A percentile compares a stretch with the other conserved stretches of the same genome.
These are phyloP conservation scores for Myanophis thanlyinensis DNA, from an alignment of 2,113 vertebrate species.

Conservation along the genomic window DNA sequence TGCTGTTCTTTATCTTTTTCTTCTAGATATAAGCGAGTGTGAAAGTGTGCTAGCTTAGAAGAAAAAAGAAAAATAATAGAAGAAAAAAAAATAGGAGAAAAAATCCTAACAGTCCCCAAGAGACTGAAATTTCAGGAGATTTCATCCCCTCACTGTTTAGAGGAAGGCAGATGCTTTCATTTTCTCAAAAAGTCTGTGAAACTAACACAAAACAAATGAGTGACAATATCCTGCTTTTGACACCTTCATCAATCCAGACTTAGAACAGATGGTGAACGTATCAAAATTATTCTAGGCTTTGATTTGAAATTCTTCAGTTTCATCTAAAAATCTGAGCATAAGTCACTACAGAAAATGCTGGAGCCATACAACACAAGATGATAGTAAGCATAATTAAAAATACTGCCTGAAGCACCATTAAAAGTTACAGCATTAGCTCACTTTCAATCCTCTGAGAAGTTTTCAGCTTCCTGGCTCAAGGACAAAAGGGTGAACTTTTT, in stretches of 20 bases:
- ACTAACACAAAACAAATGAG: not conserved
- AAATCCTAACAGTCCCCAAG: not conserved
- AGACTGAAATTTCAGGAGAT: not conserved
- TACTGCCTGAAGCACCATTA: not conserved
- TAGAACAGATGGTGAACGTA: not conserved
- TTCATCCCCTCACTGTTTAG: not conserved
- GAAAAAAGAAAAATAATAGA: not conserved
- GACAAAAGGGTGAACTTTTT: not conserved
- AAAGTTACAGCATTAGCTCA: not conserved
- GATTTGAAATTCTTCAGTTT: not conserved
- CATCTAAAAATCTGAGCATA: not conserved
- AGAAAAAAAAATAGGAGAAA: not conserved
- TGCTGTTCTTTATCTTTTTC: not conserved
- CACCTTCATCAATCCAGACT: not conserved
- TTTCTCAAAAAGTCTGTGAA: not conserved
- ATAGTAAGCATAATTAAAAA: not conserved
- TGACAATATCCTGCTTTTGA: not conserved
- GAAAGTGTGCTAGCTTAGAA: not conserved
- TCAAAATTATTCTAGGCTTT: not conserved
- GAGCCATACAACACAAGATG: not conserved
- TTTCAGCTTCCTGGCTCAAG: not conserved
- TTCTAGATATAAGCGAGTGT: not conserved
- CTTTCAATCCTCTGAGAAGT: not conserved
- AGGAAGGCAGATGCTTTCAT: not conserved
- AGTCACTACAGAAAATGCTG: not conserved